phyloP scores from a whole-genome alignment of 1,140 invertebrate species.

The Drosophila grimshawi region DNA sequence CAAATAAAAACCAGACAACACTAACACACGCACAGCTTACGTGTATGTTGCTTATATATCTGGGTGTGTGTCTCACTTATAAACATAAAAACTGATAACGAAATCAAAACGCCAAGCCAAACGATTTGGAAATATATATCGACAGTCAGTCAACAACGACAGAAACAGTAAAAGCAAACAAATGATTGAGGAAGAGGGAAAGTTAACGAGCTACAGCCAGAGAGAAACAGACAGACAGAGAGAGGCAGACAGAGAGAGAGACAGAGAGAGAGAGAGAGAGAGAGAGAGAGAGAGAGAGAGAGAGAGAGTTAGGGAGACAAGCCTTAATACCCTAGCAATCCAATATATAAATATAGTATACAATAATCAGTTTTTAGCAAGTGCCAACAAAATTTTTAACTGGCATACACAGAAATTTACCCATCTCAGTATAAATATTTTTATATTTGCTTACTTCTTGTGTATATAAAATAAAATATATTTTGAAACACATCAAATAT shows the following conservation, averaged over 20 bases:
- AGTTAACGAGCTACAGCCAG: background rate
- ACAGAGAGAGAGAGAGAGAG: too few relatives aligned
- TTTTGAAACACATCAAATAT: too few relatives aligned
- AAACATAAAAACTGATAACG: constrained; percentile 82
- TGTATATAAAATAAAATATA: too few relatives aligned
- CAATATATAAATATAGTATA: background rate
- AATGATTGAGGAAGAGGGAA: background rate
- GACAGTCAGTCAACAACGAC: constrained; percentile 49
- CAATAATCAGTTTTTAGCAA: too few relatives aligned
- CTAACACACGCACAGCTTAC: constrained; percentile 18
- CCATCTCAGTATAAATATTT: too few relatives aligned
- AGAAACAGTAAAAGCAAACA: constrained; percentile 9
- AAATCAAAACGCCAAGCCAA: constrained; percentile 80
- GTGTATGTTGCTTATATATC: constrained; percentile 12
- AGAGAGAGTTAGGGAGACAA: background rate
- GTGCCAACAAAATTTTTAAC: too few relatives aligned
- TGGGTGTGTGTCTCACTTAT: constrained; percentile 64
- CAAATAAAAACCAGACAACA: constrained; percentile 71
- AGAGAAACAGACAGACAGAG: background rate
- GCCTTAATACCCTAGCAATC: constrained; percentile 12
- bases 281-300: background rate
- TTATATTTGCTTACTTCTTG: too few relatives aligned
- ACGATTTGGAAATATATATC: constrained; percentile 78
- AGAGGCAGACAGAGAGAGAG: too few relatives aligned
- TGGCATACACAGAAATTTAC: too few relatives aligned